phyloP scores from a whole-genome alignment of 2,797 vertebrate species.

The Microctenopoma stevenorrisi region DNA sequence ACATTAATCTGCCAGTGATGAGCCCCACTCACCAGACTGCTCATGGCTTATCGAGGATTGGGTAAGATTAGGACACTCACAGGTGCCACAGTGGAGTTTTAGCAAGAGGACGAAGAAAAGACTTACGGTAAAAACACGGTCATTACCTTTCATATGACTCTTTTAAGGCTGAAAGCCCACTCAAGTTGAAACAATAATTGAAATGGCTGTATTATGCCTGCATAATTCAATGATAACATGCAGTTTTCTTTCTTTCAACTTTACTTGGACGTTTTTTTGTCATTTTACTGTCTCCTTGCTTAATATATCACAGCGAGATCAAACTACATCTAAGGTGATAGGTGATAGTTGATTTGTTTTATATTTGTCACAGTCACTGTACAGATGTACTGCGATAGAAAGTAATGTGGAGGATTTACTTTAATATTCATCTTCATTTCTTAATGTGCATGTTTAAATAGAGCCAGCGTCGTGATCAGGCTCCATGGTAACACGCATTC shows the following conservation, averaged over 20 bases:
- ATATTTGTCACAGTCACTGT: not conserved
- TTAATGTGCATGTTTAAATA: constrained; percentile 20
- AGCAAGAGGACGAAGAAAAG: constrained; percentile 25
- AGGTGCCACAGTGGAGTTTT: constrained; percentile 30
- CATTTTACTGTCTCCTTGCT: not conserved
- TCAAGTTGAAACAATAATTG: constrained; percentile 22
- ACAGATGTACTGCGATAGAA: not conserved
- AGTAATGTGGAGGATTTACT: not conserved
- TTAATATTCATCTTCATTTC: constrained; percentile 22
- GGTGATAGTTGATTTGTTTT: constrained; percentile 9
- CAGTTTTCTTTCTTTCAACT: constrained; percentile 3
- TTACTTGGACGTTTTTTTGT: constrained; percentile 6
- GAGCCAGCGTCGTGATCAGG: constrained; percentile 17
- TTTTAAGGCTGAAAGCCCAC: constrained; percentile 15
- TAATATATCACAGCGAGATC: not conserved
- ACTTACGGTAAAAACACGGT: constrained; percentile 15
- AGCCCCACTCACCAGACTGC: constrained; percentile 53
- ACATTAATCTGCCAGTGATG: constrained; percentile 76
- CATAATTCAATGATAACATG: not conserved
- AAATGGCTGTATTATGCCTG: not conserved
- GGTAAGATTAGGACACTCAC: constrained; percentile 58
- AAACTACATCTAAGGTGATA: constrained; percentile 23
- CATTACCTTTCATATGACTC: constrained; percentile 20
- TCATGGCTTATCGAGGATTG: constrained; percentile 60
- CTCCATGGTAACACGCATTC: constrained; percentile 26